Conservation (phyloP, 2,797 vertebrate genomes). For the Mionectes olivaceus region DNA sequence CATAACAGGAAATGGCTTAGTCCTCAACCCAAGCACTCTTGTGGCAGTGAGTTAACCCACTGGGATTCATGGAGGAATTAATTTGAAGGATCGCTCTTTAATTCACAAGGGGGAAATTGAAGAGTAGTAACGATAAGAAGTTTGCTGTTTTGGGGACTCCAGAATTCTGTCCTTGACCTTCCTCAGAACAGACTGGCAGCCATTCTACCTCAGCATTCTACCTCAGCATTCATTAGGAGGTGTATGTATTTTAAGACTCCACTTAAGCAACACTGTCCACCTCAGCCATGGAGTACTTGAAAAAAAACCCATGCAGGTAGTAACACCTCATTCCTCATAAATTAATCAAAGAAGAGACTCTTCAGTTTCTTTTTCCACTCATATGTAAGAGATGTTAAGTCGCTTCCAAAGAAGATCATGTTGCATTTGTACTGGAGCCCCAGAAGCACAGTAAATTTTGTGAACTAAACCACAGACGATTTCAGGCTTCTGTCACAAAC, state of each 20-base stretch:
- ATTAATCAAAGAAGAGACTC: background rate
- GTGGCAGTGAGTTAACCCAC: background rate
- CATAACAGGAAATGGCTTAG: slow-evolving; percentile 15
- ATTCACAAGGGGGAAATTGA: background rate
- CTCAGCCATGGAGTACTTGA: background rate
- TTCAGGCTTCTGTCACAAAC: background rate
- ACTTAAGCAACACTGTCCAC: background rate
- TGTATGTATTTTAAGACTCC: background rate
- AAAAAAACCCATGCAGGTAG: background rate
- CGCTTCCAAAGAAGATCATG: background rate
- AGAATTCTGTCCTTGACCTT: background rate
- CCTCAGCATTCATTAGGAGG: background rate
- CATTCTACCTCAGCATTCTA: background rate
- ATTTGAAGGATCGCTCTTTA: background rate
- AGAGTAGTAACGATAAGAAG: background rate
- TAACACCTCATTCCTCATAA: background rate
- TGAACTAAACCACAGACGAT: background rate
- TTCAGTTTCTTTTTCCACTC: background rate
- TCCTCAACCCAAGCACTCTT: slow-evolving; percentile 26
- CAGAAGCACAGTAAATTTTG: background rate
- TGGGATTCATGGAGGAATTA: background rate
- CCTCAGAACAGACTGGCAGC: slow-evolving; percentile 36
- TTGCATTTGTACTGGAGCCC: background rate
- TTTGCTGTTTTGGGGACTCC: background rate
- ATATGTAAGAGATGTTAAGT: background rate